Base-by-base conservation (phyloP, 2,888 invertebrate genomes). In the Tromatobia lineatoria region DNA sequence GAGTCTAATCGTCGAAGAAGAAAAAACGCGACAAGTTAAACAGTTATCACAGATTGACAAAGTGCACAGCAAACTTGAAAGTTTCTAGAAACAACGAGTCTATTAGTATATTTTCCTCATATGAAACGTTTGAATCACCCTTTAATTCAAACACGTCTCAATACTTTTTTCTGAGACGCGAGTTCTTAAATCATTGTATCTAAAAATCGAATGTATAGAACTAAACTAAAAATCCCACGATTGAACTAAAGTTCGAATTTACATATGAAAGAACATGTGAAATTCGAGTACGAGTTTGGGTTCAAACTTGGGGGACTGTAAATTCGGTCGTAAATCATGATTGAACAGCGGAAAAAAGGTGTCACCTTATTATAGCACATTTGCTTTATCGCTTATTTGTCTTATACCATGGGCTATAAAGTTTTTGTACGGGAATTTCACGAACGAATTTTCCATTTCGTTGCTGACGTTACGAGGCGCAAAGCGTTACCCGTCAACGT, bases 401-500 rank as follows among this genome's bases (percentile, higher is more conserved):
- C 64, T 73, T 25, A 61, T 29, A 18, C 25, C 34, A 0, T 13
- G 34, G 38, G 10, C 13, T 23, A 45, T 45, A 25, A 45, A 15
- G 25, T 45, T 73, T 73, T 59, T 7, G 18, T 8, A 45, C 34
- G 29, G 13, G 18, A 74, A 64, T 50, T 64, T 74, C 20, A 50
- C 64, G 50, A 20, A 59, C 45, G 25, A 42, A 71, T 57, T 57
- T 42, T 73, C 38, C 52, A 42, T 45, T 73, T 73, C 57, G 42
- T 54, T 23, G 54, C 23, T 42, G 11, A 57, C 18, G 45, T 64
- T 52, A 59, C 34, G 50, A 50, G 34, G 50, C 34, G 47, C 61
- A 75, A 64, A 75, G 61, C 59, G 42, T 61, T 42, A 13, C 74
- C 73, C 45, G 38, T 18, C 47, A 34, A 78, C 64, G 67, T 76